Conservation (phyloP, 2,797 vertebrate genomes). For the Gephyroberyx darwinii region DNA sequence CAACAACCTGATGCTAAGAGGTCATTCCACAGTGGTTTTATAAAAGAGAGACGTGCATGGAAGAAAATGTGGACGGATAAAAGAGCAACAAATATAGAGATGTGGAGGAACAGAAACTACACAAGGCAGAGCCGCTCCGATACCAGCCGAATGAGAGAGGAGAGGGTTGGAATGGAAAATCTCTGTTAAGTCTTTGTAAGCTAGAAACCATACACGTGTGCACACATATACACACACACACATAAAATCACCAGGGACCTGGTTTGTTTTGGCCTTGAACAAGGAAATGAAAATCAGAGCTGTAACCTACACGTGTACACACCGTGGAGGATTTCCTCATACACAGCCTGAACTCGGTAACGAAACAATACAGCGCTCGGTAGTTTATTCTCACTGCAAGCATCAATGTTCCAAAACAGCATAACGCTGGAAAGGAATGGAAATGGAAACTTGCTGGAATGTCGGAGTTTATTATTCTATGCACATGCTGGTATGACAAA, state of each 20-base stretch:
- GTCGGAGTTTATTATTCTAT: neutral
- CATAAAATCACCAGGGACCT: neutral
- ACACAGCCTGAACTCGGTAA: constrained; percentile 12
- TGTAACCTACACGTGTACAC: constrained; percentile 9
- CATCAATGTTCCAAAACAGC: neutral
- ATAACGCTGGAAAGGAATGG: neutral
- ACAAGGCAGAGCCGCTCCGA: constrained; percentile 32
- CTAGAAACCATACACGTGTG: neutral
- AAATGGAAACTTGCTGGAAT: neutral
- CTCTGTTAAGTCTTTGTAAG: constrained; percentile 18
- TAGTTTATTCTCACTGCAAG: neutral
- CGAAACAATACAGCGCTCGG: neutral
- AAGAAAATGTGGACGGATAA: constrained; percentile 22
- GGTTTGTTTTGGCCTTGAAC: constrained; percentile 24
- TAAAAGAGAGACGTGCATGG: constrained; percentile 7
- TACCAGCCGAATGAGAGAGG: constrained; percentile 28
- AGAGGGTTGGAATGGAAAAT: constrained; percentile 18
- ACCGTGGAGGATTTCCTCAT: constrained; percentile 16
- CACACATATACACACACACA: constrained; percentile 8
- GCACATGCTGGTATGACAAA: neutral
- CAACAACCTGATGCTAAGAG: constrained; percentile 14
- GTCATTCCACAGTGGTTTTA: neutral
- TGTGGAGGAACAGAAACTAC: constrained; percentile 21
- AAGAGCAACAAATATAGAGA: constrained; percentile 5
- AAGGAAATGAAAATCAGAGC: constrained; percentile 39